Base-by-base conservation (phyloP, 2,888 invertebrate genomes). In the Andrena praecox region DNA sequence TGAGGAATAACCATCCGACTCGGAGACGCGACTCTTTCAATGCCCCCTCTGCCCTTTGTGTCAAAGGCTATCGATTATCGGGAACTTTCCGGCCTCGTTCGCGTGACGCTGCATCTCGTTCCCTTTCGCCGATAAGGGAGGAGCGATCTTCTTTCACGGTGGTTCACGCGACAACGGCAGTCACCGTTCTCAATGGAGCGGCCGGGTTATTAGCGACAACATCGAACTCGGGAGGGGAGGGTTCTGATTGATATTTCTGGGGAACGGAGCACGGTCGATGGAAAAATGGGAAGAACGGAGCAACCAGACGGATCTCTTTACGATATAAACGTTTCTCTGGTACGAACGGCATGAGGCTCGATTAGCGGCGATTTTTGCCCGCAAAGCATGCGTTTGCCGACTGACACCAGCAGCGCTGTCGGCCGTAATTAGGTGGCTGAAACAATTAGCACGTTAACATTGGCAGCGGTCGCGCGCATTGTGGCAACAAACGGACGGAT, bases 21-120 rank as follows among this genome's bases (percentile, higher is more conserved):
- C 72, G 48, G 69, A 48, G 50, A 12, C 35, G 33, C 7, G 66
- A 63, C 52, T n/a, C 24, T 48, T 62, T 70, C 68, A 52, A 50
- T 20, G 31, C n/a, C 56, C 35, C 71, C 63, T 62, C 64, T 52
- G n/a, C n/a, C 29, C 70, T 70, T 72, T 67, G 63, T 70, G 63
- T 72, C 82, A 82, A 85, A 85, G 69, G 52, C 4, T 75, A 74
- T 77, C 85, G 80, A 85, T 84, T 84, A 84, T 85, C 75, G 80
- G 8, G n/a, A 72, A 66, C 12, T 68, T 60, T 66, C 71, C 42
- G 54, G 29, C 35, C 7, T 67, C 52, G 54, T 81, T 70, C 29
- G n/a, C 50, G 24, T 20, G 54, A 80, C 63, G 24, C 27, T 63
- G 42, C 54, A 8, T 20, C 48, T 33, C 63, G 16, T 56, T 27